A percentile compares a stretch with the other conserved stretches of the same genome.
These are phyloP conservation scores for Acomys russatus DNA, from an alignment of 2,797 vertebrate species.

Conservation along the genomic window DNA sequence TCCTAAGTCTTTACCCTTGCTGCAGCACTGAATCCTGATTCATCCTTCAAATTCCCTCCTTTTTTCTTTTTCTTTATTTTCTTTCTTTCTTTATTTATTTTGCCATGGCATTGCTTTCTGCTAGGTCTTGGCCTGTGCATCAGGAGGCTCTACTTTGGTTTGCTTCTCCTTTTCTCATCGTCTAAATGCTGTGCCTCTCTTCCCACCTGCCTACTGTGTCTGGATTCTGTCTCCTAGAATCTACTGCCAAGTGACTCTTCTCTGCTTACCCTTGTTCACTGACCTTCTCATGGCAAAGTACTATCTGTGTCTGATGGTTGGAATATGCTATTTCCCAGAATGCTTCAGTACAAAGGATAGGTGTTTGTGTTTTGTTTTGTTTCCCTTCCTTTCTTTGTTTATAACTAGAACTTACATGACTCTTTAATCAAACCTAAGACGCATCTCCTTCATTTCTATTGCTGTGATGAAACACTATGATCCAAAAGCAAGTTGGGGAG, in stretches of 20 bases:
- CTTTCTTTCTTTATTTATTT: not conserved
- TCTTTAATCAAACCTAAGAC: not conserved
- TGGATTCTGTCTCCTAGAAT: not conserved
- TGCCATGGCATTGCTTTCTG: not conserved
- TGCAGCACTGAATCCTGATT: not conserved
- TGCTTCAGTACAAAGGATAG: not conserved
- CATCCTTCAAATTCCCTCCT: fast-evolving
- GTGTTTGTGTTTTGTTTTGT: no score
- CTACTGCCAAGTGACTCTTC: not conserved
- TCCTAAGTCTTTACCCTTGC: not conserved
- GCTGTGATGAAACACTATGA: not conserved
- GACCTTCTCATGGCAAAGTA: not conserved
- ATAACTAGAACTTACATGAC: not conserved
- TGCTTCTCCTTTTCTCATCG: not conserved
- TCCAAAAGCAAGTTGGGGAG: not conserved
- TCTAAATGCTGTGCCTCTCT: not conserved
- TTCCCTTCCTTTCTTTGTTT: not conserved
- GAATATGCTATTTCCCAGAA: not conserved
- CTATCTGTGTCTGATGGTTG: not conserved
- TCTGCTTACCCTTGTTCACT: not conserved
- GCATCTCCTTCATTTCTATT: not conserved
- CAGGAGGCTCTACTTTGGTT: not conserved
- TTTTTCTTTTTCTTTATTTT: no score
- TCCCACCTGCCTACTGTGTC: not conserved
- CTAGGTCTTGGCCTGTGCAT: not conserved